phyloP scores from a whole-genome alignment of 2,888 invertebrate species.

The Julus scanicus region DNA sequence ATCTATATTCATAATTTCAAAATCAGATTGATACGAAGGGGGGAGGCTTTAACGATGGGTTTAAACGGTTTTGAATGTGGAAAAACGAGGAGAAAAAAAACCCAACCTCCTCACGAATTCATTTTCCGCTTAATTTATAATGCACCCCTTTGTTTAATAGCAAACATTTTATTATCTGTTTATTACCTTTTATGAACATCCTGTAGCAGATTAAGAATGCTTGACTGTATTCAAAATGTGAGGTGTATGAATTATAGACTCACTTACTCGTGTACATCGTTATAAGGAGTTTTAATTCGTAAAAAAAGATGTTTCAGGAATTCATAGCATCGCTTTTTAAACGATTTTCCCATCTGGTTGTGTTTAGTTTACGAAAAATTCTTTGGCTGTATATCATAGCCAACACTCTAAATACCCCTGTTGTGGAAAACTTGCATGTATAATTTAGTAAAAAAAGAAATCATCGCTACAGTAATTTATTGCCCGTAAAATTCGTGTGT shows the following conservation, averaged over 20 bases:
- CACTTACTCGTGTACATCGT: background rate
- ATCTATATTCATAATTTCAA: background rate
- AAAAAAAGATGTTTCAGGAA: background rate
- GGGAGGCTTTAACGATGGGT: background rate
- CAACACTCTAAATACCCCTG: background rate
- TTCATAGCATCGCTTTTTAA: constrained; percentile 13
- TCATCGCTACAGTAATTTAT: constrained; percentile 37
- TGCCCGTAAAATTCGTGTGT: constrained; percentile 16
- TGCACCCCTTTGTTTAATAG: constrained; percentile 12
- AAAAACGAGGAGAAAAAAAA: background rate
- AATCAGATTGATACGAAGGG: background rate
- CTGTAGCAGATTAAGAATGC: background rate
- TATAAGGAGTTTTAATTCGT: background rate
- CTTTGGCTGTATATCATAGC: background rate
- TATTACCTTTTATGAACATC: constrained; percentile 21
- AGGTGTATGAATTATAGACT: background rate
- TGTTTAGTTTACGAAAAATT: background rate
- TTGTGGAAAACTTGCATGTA: constrained; percentile 16
- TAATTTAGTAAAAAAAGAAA: constrained; percentile 26
- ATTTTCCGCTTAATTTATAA: constrained; percentile 9
- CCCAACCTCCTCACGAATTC: background rate
- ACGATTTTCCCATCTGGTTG: constrained; percentile 22
- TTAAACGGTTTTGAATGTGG: background rate
- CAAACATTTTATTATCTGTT: constrained; percentile 15
- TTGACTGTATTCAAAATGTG: background rate